Base-by-base conservation (phyloP, 2,888 invertebrate genomes). In the Villa cingulata region DNA sequence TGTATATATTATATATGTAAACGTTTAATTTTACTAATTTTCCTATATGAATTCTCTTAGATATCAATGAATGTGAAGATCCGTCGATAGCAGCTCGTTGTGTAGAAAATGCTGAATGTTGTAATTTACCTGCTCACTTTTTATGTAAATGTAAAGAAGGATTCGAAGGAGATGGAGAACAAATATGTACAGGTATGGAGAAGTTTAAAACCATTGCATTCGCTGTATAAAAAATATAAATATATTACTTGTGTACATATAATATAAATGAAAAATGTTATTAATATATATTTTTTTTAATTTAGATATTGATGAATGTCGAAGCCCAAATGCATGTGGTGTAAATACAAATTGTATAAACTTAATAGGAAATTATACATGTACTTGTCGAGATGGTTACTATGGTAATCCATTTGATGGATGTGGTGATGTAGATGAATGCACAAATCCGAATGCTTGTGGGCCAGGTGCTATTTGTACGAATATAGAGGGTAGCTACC, bases 11-110 rank as follows among this genome's bases (percentile, higher is more conserved):
- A n/a, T n/a, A n/a, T n/a, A n/a, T n/a, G n/a, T n/a, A n/a, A n/a
- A n/a, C n/a, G n/a, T 27, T 27, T 2, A 27, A 27, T 27, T 27
- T 27, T 9, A 27, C 10, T 27, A 10, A 9, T 27, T 1, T 27
- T 2, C 27, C 10, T 27, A 9, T 27, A 2, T 27, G 4, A 6
- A 27, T 27, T 27, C 9, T 27, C 46, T 43, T 48, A 88, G 89
- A 90, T 72, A 88, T 95, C 69, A 85, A 96, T 73, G 95, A 96
- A 75, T 96, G 95, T 70, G 81, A 83, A 62, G 86, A 89, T 71
- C 89, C 90, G 53, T 75, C 77, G 53, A 76, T 91, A 61, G 81
- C 87, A 36, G 78, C 83, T 51, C 77, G 87, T 61, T 94, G 92
- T 71, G 91, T 89, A 51, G 76, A 81, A 66, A 90, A 94, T 69